phyloP scores from a whole-genome alignment of 1,140 invertebrate genomes.

The Magallana angulata region DNA sequence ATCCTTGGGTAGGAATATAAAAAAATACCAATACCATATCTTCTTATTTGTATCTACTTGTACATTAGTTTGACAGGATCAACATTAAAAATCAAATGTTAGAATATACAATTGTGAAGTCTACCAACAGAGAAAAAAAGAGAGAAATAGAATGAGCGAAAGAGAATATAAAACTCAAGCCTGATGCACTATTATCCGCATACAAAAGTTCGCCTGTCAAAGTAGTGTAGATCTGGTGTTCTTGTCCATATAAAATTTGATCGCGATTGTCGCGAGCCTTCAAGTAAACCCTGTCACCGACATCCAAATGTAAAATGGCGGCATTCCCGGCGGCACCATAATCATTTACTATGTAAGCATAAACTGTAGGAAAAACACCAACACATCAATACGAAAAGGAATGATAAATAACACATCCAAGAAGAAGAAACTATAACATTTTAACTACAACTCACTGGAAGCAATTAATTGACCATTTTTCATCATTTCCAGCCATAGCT shows the following conservation, averaged over 20 bases:
- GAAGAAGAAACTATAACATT: not conserved
- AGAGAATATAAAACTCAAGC: not conserved
- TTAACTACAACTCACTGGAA: not conserved
- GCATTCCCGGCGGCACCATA: slow-evolving; percentile 52
- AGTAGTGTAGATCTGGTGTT: slow-evolving; percentile 48
- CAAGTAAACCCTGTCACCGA: slow-evolving; percentile 50
- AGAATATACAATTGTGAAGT: too few species aligned
- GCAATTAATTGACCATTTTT: slow-evolving; percentile 47
- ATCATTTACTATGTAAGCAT: slow-evolving; percentile 34
- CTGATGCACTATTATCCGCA: slow-evolving; percentile 31
- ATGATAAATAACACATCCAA: too few species aligned
- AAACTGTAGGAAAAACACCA: not conserved
- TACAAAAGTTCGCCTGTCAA: slow-evolving; percentile 48
- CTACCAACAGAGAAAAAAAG: not conserved
- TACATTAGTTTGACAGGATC: too few species aligned
- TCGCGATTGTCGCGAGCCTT: slow-evolving; percentile 51
- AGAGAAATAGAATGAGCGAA: too few species aligned
- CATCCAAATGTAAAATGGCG: slow-evolving; percentile 38
- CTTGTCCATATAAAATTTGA: slow-evolving; percentile 45
- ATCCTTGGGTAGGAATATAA: too few species aligned
- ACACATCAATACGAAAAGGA: too few species aligned
- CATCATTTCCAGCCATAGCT: slow-evolving; percentile 53
- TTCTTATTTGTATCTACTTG: too few species aligned
- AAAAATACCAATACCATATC: too few species aligned
- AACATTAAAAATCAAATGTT: too few species aligned